Base-by-base conservation (phyloP, 2,888 invertebrate genomes). In the Pyrrhosoma nymphula region DNA sequence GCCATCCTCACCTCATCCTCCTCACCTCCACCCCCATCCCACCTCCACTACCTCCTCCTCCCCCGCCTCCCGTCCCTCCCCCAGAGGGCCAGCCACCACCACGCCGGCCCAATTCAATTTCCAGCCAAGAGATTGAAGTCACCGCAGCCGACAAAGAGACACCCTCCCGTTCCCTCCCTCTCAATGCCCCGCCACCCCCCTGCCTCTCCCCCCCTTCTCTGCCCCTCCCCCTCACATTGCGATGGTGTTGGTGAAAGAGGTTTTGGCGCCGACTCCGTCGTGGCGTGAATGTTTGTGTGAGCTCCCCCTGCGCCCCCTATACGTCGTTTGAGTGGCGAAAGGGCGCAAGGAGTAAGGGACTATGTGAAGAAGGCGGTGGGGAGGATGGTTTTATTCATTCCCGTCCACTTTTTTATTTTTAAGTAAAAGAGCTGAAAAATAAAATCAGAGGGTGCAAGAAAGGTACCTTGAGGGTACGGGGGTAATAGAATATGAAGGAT, bases 61-160 rank as follows among this genome's bases (percentile, higher is more conserved):
- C 39, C 63, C 39, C 23, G 26, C 69, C 10, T 47, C 12, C 39
- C 63, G 26, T 10, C 23, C 35, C 60, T 20, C 47, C 39, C 69
- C 26, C 69, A 12, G 20, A 39, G 39, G n/a, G 14, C 60, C 63
- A 60, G 26, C 35, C 56, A 60, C 39, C 91, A 39, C 89, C 56
- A n/a, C n/a, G 89, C 55, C 47, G 89, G 63, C 69, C 93, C 93
- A 69, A 93, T 93, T 93, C 75, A 93, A 93, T 93, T 93, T 93
- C 93, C 93, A 69, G 39, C 60, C 35, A 39, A 63, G 91, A 91
- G 91, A 91, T 63, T 91, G 60, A 91, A 93, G 93, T 93, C 93
- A 93, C 93, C 93, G 93, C 75, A 93, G 93, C 69, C 93, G 69
- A 93, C 93, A 93, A 93, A 93, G 69, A 69, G 93, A 47, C 75